Base-by-base conservation (phyloP, 1,140 invertebrate genomes). In the Drosophila simulans region DNA sequence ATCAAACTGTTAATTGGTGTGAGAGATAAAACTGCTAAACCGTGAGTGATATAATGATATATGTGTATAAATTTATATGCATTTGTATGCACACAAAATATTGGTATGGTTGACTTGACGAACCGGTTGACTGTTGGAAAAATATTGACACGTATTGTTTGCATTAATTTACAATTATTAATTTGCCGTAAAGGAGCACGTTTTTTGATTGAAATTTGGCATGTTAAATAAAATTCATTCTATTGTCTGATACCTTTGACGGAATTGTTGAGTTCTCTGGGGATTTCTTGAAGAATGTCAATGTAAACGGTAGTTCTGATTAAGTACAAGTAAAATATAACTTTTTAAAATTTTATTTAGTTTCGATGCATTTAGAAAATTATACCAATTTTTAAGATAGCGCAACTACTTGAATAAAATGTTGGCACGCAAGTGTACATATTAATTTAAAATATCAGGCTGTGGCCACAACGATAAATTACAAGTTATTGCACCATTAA, bases 121-220 rank as follows among this genome's bases (percentile, higher is more conserved):
- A 73, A 54, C 71, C 51, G 57, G 56, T 72, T 73, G 51, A 48
- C 22, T 12, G 37, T 34, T 22, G 49, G n/a, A 25, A 27, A 70
- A 70, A 70, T 70, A 69, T 70, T 69, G 63, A 56, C 66, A 70
- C 66, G 66, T 69, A 35, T 70, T 22, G 66, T 27, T 48, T 70
- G 64, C 17, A 56, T 69, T 69, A 20, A 70, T 69, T 37, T 22
- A 17, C 10, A 69, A 56, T 70, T 69, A 70, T 70, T 69, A 48
- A 69, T 56, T 70, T 42, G 42, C 5, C 11, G 27, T 45, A 2
- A 40, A 8, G 13, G 27, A 12, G 51, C 66, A 70, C 66, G 63
- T 70, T 70, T 69, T n/a, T 45, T 25, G 20, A 70, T 69, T 35
- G 62, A 34, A 68, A 37, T 55, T 31, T 10, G 34, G n/a, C 25